Conservation (phyloP, 2,797 vertebrate genomes). For the Parambassis ranga region DNA sequence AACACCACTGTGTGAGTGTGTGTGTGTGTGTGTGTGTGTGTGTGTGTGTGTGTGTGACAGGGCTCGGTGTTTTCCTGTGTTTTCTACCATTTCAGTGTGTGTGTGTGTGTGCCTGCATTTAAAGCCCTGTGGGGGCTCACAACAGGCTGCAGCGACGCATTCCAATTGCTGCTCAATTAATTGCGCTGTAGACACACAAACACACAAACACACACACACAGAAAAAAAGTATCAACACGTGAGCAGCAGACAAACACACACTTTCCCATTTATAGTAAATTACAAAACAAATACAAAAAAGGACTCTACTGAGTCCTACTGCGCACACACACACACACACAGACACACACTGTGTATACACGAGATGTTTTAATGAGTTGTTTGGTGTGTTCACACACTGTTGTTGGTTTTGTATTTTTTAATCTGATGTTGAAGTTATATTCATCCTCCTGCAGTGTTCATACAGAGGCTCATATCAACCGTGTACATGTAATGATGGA, state of each 20-base stretch:
- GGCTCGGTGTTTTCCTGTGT: conserved; percentile 19
- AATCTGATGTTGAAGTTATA: no score
- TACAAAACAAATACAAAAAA: conserved; percentile 12
- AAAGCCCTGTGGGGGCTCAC: conserved; percentile 53
- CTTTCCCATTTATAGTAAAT: conserved; percentile 24
- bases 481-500: no score
- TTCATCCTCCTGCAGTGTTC: no score
- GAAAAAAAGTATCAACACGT: conserved; percentile 26
- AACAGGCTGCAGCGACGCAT: conserved; percentile 49
- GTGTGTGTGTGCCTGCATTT: conserved; percentile 44
- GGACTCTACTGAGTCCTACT: not conserved
- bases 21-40: conserved; percentile 16
- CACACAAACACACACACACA: not conserved
- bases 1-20: conserved; percentile 35
- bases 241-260: conserved; percentile 38
- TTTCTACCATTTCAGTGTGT: conserved; percentile 5
- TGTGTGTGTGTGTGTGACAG: conserved; percentile 18
- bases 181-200: conserved; percentile 30
- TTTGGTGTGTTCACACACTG: no score
- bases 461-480: no score
- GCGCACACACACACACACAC: not conserved
- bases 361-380: no score
- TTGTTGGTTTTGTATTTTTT: no score
- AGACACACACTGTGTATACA: no score
- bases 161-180: conserved; percentile 61